These are phyloP conservation scores for Siphamia tubifer DNA, from an alignment of 2,113 vertebrate species.

Conservation along the genomic window DNA sequence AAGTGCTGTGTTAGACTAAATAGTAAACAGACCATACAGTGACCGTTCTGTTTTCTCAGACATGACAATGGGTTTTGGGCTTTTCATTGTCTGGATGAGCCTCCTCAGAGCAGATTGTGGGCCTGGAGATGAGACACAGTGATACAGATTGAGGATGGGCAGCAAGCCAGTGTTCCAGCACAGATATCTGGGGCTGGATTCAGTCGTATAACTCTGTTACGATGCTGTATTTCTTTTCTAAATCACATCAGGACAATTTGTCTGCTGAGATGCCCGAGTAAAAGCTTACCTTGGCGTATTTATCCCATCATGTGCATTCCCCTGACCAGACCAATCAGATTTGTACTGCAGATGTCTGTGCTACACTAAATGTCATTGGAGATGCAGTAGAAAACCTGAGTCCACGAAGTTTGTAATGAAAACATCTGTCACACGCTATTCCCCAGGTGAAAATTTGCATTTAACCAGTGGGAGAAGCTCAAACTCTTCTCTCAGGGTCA, in stretches of 20 bases:
- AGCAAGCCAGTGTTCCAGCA: constrained; percentile 38
- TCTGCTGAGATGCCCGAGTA: constrained; percentile 56
- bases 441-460: neutral
- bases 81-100: constrained; percentile 12
- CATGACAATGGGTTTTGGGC: neutral
- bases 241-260: constrained; percentile 82
- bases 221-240: constrained; percentile 56
- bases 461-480: neutral
- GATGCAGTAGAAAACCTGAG: constrained; percentile 11
- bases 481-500: neutral
- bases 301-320: constrained; percentile 61
- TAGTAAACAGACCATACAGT: constrained; percentile 18
- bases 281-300: constrained; percentile 72
- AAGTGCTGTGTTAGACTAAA: constrained; percentile 31
- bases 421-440: constrained; percentile 7
- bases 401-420: constrained; percentile 25
- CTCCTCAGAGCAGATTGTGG: constrained; percentile 6
- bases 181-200: constrained; percentile 48
- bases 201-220: constrained; percentile 67
- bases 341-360: constrained; percentile 38
- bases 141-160: constrained; percentile 33
- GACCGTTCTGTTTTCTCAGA: constrained; percentile 22
- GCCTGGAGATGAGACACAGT: constrained; percentile 19
- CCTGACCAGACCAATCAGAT: constrained; percentile 51
- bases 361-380: constrained; percentile 28